A percentile compares a stretch with the other conserved stretches of the same genome.
phyloP scores from a whole-genome alignment of 2,113 vertebrate genomes.

The Lontra canadensis region DNA sequence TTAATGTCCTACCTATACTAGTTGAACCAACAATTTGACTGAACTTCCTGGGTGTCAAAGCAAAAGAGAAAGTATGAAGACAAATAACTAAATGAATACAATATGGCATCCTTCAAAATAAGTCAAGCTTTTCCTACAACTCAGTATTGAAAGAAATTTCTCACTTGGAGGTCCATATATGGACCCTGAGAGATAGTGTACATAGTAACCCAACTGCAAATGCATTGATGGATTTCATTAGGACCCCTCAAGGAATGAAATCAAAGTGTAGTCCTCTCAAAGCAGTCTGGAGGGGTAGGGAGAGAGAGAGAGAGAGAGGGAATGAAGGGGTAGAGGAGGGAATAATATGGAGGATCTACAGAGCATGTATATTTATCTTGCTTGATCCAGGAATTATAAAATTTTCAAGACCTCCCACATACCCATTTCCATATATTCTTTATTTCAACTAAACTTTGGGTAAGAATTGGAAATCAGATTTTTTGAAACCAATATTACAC shows the following conservation, averaged over 20 bases:
- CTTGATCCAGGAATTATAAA: neutral
- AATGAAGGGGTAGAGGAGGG: neutral
- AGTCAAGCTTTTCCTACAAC: neutral
- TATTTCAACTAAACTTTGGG: neutral
- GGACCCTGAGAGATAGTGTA: neutral
- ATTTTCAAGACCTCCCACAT: neutral
- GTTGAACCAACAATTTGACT: neutral
- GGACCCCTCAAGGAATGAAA: neutral
- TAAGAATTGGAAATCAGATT: neutral
- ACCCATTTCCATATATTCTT: neutral
- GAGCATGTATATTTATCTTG: neutral
- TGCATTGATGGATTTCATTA: neutral
- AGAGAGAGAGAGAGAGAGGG: neutral
- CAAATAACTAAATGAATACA: neutral
- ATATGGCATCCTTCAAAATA: neutral
- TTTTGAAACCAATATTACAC: neutral
- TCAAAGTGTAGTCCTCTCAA: neutral
- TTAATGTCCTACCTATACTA: neutral
- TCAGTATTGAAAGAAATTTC: neutral
- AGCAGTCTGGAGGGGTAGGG: neutral
- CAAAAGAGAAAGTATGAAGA: neutral
- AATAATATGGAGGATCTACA: neutral
- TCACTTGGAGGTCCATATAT: neutral
- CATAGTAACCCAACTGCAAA: neutral
- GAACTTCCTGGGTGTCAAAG: neutral